Evolutionary conservation across 1,140 invertebrate species (phyloP).

Genomic region (Drosophila nannoptera): DNA sequence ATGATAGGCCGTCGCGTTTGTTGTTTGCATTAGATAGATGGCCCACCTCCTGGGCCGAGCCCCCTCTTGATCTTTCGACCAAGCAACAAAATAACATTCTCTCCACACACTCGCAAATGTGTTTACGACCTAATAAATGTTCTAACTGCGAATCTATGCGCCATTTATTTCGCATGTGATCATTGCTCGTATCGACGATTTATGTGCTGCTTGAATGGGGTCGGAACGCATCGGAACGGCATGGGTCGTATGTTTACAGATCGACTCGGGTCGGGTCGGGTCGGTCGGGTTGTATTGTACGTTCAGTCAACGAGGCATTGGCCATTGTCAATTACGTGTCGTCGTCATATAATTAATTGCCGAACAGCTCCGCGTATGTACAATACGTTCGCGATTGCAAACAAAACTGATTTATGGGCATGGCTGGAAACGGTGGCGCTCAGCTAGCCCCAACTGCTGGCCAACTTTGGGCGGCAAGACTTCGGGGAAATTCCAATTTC

Average conservation of each 20-base stretch:
- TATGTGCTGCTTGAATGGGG: neutral
- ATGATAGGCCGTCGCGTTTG: slow-evolving; percentile 17
- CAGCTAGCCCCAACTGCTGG: neutral
- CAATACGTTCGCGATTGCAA: slow-evolving; percentile 3
- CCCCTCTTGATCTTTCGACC: neutral
- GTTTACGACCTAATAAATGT: slow-evolving; percentile 62
- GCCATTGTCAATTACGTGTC: slow-evolving; percentile 54
- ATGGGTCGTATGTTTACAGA: too few species aligned
- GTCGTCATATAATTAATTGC: slow-evolving; percentile 43
- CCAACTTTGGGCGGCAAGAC: too few species aligned
- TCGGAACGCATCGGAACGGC: too few species aligned
- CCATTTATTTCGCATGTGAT: slow-evolving; percentile 26
- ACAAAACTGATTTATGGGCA: slow-evolving; percentile 50
- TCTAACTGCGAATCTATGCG: slow-evolving; percentile 51
- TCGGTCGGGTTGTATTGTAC: neutral
- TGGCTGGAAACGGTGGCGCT: neutral
- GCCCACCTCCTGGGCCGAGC: neutral
- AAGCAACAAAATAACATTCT: slow-evolving; percentile 4
- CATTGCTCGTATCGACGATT: slow-evolving; percentile 3
- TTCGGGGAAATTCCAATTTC: too few species aligned
- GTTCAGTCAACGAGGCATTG: slow-evolving; percentile 16
- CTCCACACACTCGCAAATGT: slow-evolving; percentile 42
- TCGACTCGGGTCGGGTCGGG: neutral
- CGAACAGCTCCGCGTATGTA: neutral
- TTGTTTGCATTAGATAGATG: slow-evolving; percentile 25